Conservation (phyloP, 2,113 vertebrate genomes). For the Lophura nycthemera region DNA sequence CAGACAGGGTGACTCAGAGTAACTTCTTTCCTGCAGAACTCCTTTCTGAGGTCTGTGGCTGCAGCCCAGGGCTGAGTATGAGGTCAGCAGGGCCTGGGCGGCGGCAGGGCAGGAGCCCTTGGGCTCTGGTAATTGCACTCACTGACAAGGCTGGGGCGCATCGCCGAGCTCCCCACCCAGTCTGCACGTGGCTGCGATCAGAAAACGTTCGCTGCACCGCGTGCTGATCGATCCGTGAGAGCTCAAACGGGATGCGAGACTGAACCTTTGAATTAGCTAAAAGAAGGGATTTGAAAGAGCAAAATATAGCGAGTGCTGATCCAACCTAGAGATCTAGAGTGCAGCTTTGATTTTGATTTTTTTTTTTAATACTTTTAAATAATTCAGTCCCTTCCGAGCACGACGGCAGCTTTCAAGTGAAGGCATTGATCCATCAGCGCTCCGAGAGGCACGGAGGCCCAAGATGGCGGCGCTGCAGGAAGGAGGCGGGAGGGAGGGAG, state of each 20-base stretch:
- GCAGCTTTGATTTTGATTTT: background rate
- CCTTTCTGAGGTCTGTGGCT: background rate
- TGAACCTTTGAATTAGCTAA: background rate
- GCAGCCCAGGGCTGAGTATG: fast-evolving
- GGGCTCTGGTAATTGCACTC: too few species aligned
- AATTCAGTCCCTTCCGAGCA: background rate
- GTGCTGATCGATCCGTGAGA: background rate
- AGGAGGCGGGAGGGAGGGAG: fast-evolving
- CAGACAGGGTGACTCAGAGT: background rate
- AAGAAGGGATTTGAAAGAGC: background rate
- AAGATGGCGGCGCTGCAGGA: background rate
- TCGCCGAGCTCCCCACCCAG: background rate
- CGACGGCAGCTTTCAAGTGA: background rate
- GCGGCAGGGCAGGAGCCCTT: background rate
- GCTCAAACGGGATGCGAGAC: background rate
- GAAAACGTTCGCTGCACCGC: background rate
- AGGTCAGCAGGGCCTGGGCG: background rate
- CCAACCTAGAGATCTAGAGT: background rate
- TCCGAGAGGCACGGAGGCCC: background rate
- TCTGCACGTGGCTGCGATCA: background rate
- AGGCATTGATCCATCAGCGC: background rate
- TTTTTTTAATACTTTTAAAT: background rate
- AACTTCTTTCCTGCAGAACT: background rate
- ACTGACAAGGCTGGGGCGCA: background rate
- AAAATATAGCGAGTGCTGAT: background rate